These are phyloP conservation scores for Macrotis lagotis DNA, from an alignment of 2,113 vertebrate species.

Conservation along the genomic window DNA sequence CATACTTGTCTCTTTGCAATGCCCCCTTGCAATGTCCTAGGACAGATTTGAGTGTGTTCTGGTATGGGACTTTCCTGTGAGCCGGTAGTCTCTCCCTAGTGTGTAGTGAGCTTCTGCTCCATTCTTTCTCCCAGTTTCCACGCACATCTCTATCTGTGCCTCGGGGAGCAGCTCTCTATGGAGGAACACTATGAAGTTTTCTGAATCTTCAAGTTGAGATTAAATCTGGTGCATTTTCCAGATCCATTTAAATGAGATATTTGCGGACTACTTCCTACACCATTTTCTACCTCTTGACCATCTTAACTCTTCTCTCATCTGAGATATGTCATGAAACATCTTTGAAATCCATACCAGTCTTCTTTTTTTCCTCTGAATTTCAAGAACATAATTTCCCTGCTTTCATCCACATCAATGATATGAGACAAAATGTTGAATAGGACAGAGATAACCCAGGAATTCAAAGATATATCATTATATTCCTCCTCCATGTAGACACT, in stretches of 20 bases:
- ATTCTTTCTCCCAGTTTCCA: not conserved
- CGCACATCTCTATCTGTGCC: no score
- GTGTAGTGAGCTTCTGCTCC: not conserved
- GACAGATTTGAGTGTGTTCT: not conserved
- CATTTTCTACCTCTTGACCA: not conserved
- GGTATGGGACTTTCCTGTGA: not conserved
- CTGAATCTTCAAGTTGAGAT: not conserved
- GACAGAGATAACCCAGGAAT: not conserved
- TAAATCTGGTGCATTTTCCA: not conserved
- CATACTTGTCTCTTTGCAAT: not conserved
- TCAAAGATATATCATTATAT: not conserved
- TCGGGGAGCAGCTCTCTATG: no score
- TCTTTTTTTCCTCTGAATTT: not conserved
- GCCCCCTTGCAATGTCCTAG: not conserved
- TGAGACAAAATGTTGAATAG: not conserved
- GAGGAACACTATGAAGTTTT: no score
- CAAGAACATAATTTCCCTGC: fast-evolving
- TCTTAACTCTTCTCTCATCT: not conserved
- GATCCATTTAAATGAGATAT: not conserved
- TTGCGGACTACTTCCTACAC: not conserved
- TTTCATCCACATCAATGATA: not conserved
- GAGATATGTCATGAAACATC: not conserved
- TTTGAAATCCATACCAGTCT: not conserved
- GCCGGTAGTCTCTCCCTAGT: not conserved
- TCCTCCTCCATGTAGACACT: not conserved